Evolutionary conservation across 2,113 vertebrate genomes (phyloP).

Genomic region (Daubentonia madagascariensis): DNA sequence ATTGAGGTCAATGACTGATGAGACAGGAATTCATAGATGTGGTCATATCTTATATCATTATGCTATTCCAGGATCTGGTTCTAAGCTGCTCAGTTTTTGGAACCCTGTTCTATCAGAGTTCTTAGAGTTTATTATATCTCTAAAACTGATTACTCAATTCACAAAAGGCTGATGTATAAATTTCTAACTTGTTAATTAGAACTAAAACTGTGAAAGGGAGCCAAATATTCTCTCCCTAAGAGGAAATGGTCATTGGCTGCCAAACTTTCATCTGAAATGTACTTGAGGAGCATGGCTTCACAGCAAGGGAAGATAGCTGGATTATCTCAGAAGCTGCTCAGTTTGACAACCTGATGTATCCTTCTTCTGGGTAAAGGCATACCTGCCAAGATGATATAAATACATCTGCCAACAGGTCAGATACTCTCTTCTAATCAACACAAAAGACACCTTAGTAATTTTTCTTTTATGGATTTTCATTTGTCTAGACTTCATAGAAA

Average conservation of each 20-base stretch:
- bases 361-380: neutral
- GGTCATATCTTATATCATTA: neutral
- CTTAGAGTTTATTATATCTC: neutral
- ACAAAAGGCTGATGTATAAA: slow-evolving; percentile 18
- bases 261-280: neutral
- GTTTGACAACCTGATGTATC: neutral
- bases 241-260: neutral
- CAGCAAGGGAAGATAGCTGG: neutral
- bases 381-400: neutral
- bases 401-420: neutral
- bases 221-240: neutral
- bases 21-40: neutral
- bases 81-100: neutral
- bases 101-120: neutral
- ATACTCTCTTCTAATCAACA: neutral
- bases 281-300: neutral
- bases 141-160: neutral
- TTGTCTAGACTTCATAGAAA: slow-evolving; percentile 17
- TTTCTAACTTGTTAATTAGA: neutral
- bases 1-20: neutral
- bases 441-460: neutral
- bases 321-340: neutral
- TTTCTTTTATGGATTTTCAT: neutral
- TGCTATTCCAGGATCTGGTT: neutral
- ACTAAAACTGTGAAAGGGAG: neutral